Conservation (phyloP, 2,113 vertebrate species). For the Australoheros scitulus region DNA sequence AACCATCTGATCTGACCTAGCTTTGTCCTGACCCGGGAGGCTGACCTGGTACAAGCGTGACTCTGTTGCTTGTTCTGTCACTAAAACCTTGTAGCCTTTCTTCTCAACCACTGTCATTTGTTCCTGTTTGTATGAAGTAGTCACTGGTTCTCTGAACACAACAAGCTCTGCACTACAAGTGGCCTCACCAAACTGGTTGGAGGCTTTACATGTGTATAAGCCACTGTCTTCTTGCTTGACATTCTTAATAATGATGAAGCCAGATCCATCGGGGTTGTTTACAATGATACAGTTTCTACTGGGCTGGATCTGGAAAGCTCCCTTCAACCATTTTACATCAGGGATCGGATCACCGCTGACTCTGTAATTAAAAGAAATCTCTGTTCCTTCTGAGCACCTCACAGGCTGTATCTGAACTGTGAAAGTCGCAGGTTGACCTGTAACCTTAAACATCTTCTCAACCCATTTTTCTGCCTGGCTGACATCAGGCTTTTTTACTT, state of each 20-base stretch:
- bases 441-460: slow-evolving; percentile 78
- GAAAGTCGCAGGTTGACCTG: slow-evolving; percentile 82
- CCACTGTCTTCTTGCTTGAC: slow-evolving; percentile 83
- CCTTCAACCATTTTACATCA: slow-evolving; percentile 85
- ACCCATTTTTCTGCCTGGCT: slow-evolving; percentile 77
- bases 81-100: slow-evolving; percentile 79
- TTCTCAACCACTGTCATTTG: slow-evolving; percentile 64
- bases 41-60: slow-evolving; percentile 82
- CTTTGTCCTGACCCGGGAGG: slow-evolving; percentile 76
- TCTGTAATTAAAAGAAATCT: slow-evolving; percentile 82
- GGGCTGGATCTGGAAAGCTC: slow-evolving; percentile 76
- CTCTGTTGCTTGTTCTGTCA: slow-evolving; percentile 79
- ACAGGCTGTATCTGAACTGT: slow-evolving; percentile 77
- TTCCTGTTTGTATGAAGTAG: slow-evolving; percentile 57
- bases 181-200: slow-evolving; percentile 82
- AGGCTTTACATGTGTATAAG: slow-evolving; percentile 83
- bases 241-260: slow-evolving; percentile 79
- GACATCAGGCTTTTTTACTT: slow-evolving; percentile 75
- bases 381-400: slow-evolving; percentile 78
- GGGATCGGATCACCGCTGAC: slow-evolving; percentile 82
- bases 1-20: slow-evolving; percentile 77
- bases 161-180: slow-evolving; percentile 84
- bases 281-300: slow-evolving; percentile 71
- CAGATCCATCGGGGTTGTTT: slow-evolving; percentile 83
- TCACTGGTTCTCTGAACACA: slow-evolving; percentile 74